Conservation (phyloP, 2,113 vertebrate genomes). For the Oryzias javanicus region DNA sequence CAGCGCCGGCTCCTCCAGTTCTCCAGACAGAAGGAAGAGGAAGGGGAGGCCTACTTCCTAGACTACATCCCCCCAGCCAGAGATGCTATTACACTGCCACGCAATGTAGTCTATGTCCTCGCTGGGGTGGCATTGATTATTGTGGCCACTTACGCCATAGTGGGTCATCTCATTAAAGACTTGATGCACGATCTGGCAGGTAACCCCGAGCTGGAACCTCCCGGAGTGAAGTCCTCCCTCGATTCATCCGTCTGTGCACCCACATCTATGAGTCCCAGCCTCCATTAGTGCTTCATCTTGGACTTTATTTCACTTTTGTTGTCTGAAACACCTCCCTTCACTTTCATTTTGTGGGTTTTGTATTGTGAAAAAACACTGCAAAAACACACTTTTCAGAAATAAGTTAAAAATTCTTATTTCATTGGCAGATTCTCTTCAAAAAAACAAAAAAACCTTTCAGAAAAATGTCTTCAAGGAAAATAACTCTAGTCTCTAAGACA, state of each 20-base stretch:
- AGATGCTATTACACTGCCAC: conserved; percentile 49
- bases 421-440: too few species aligned
- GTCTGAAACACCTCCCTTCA: conserved; percentile 10
- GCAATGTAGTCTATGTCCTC: conserved; percentile 71
- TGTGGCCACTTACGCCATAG: conserved; percentile 84
- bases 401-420: too few species aligned
- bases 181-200: conserved; percentile 86
- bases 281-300: background rate
- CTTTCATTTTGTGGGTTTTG: conserved; percentile 23
- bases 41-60: conserved; percentile 68
- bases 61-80: conserved; percentile 70
- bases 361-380: background rate
- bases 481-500: too few species aligned
- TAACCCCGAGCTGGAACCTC: conserved; percentile 57
- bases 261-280: conserved; percentile 11
- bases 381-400: too few species aligned
- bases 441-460: too few species aligned
- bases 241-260: background rate
- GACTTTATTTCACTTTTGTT: conserved; percentile 2
- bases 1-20: conserved; percentile 67
- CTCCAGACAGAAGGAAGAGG: conserved; percentile 41
- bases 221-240: conserved; percentile 10
- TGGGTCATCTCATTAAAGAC: conserved; percentile 91
- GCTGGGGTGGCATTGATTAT: conserved; percentile 79
- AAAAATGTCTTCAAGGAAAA: too few species aligned